Percentiles rank a stretch among this genome's conserved stretches.
These are phyloP conservation scores for Oophaga pumilio DNA, from an alignment of 2,113 vertebrate genomes.

Conservation along the genomic window DNA sequence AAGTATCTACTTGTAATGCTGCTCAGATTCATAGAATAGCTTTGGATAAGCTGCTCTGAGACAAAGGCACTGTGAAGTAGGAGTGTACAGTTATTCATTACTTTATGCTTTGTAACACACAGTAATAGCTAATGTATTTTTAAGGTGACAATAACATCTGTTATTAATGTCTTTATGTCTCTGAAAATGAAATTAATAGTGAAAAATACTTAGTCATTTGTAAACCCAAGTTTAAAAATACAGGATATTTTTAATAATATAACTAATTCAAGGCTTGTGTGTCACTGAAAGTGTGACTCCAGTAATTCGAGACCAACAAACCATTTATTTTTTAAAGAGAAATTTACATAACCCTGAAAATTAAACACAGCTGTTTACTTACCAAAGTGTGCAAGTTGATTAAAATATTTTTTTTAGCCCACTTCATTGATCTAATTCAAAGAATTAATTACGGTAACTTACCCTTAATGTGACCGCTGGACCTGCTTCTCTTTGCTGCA, in stretches of 20 bases:
- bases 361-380: no score
- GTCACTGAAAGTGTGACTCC: no score
- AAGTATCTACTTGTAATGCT: constrained; percentile 1
- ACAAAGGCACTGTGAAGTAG: neutral
- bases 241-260: neutral
- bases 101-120: neutral
- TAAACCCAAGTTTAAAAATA: neutral
- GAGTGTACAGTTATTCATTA: neutral
- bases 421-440: no score
- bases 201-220: neutral
- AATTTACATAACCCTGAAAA: no score
- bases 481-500: no score
- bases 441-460: no score
- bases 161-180: neutral
- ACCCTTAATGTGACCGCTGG: no score
- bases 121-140: neutral
- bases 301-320: no score
- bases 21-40: neutral
- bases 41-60: neutral
- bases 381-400: no score
- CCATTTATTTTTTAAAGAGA: no score
- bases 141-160: neutral
- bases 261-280: no score
- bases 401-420: no score
- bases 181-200: neutral